Evolutionary conservation across 2,113 vertebrate species (phyloP), one percentile per base, ranked within the genome.

Genomic region (Baryphthengus martii): DNA sequence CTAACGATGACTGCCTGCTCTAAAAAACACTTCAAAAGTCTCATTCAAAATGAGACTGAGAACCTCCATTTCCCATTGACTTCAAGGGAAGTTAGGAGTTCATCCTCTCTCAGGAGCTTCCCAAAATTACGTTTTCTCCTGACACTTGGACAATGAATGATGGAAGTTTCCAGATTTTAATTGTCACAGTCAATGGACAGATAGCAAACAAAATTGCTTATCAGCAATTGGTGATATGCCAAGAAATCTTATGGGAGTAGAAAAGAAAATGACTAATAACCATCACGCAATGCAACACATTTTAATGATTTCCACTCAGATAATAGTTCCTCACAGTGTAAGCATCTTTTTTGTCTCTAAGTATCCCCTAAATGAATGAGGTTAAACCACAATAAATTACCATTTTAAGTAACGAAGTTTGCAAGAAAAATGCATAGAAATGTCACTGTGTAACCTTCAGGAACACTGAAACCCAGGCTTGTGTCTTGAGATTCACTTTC

Each of bases 161-260:
- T 45, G 42, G 63, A 92, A 45, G 61, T 87, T 84, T 92, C 92
- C 92, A 84, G 82, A 83, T 90, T 94, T 89, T 76, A 85, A 91
- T 33, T 77, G 45, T 40, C 67, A 77, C 14, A 93, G 67, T 74
- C 93, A 78, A 33, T 47, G 66, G 71, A 62, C 79, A 90, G 47
- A 86, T 12, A 92, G 73, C 88, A 95, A 89, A 92, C 56, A 92
- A 76, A 96, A 94, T 2, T 81, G 45, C 78, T 90, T 86, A 94
- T 81, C 83, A 72, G 88, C 72, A 66, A 37, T 13, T 86, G 83
- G 88, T 68, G 61, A 93, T 39, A 68, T 6, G 72, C 85, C 86
- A 95, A 83, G 86, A 91, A 88, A 83, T 44, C 83, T 53, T 35
- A 72, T 10, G 79, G 84, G 87, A 95, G 67, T 68, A 62, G 42